phyloP scores from a whole-genome alignment of 2,797 vertebrate genomes.

The Molothrus aeneus region DNA sequence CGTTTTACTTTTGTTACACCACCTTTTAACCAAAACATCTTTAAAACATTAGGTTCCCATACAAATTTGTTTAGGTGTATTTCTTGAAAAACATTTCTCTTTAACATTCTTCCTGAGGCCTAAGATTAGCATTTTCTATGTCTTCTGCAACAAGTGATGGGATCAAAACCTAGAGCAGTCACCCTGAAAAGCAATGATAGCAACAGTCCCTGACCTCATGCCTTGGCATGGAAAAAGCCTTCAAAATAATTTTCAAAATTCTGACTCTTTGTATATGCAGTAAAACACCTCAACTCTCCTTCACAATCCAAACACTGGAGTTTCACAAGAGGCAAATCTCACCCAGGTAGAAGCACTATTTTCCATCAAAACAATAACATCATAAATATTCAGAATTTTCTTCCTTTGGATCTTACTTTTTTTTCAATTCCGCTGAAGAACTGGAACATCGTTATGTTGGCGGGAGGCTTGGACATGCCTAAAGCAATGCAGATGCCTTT shows the following conservation, averaged over 20 bases:
- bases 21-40: background rate
- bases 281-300: background rate
- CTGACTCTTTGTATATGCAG: background rate
- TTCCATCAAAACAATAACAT: background rate
- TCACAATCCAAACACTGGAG: background rate
- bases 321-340: background rate
- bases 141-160: background rate
- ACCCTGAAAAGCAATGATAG: background rate
- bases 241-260: background rate
- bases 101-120: background rate
- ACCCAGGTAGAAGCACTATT: background rate
- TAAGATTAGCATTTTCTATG: background rate
- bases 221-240: slow-evolving; percentile 19
- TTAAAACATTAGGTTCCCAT: background rate
- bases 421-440: slow-evolving; percentile 99
- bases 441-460: slow-evolving; percentile 98
- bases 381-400: background rate
- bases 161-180: background rate
- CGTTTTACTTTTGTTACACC: background rate
- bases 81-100: background rate
- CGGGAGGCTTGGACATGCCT: slow-evolving; percentile 98
- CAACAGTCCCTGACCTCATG: background rate
- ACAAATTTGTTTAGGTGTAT: background rate
- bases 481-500: slow-evolving; percentile 95
- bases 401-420: slow-evolving; percentile 85